Evolutionary conservation across 2,113 vertebrate species (phyloP).

Genomic region (Coturnix japonica): DNA sequence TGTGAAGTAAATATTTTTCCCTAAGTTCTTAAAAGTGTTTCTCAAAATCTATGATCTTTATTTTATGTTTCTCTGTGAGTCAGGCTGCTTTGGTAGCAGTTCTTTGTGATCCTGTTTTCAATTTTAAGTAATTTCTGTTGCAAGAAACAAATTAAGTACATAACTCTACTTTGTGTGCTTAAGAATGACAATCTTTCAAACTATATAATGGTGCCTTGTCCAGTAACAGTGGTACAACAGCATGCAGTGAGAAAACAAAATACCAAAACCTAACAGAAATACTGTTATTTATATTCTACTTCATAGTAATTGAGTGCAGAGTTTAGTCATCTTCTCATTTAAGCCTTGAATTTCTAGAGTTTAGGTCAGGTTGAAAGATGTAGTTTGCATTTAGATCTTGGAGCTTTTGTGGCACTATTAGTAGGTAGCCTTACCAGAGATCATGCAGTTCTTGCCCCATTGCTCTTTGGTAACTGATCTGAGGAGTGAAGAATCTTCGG

Average conservation of each 20-base stretch:
- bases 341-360: background rate
- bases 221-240: background rate
- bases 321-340: background rate
- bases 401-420: background rate
- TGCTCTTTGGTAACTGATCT: background rate
- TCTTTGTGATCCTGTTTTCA: background rate
- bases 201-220: background rate
- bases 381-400: background rate
- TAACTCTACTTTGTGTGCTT: background rate
- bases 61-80: background rate
- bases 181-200: background rate
- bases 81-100: background rate
- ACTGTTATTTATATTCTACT: background rate
- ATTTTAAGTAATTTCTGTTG: background rate
- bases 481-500: background rate
- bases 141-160: background rate
- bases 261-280: background rate
- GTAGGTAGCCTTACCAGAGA: background rate
- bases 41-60: background rate
- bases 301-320: background rate
- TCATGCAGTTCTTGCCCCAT: background rate
- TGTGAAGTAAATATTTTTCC: background rate
- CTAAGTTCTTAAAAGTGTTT: background rate
- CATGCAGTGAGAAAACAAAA: background rate
- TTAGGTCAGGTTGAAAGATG: background rate